A percentile compares a stretch with the other conserved stretches of the same genome.
These are phyloP conservation scores for Crenichthys baileyi DNA, from an alignment of 2,797 vertebrate genomes.

Conservation along the genomic window DNA sequence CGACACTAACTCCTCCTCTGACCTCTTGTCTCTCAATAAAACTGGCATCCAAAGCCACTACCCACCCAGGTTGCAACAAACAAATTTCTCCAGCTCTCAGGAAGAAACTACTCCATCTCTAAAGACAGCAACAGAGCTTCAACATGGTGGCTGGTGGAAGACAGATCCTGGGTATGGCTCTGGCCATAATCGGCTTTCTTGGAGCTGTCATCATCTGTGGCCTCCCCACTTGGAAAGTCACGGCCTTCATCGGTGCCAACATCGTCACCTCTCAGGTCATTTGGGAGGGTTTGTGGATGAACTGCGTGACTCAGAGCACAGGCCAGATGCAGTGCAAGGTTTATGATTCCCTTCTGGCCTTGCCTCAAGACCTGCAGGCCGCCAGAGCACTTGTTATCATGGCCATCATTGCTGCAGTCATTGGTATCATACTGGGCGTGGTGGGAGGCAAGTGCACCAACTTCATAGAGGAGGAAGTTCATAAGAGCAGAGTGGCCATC, in stretches of 20 bases:
- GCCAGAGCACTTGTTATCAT: slow-evolving; percentile 85
- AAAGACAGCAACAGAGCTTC: slow-evolving; percentile 12
- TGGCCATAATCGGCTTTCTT: slow-evolving; percentile 86
- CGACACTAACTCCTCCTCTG: slow-evolving; percentile 46
- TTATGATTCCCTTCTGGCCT: slow-evolving; percentile 87
- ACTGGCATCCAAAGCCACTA: not conserved
- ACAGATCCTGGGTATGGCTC: slow-evolving; percentile 85
- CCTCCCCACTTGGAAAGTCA: slow-evolving; percentile 89
- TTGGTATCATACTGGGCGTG: slow-evolving; percentile 81
- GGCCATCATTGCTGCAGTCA: slow-evolving; percentile 76
- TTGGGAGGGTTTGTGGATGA: slow-evolving; percentile 96
- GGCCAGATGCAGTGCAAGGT: slow-evolving; percentile 93
- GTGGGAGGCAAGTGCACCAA: slow-evolving; percentile 89
- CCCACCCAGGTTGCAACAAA: not conserved
- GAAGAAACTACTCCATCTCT: not conserved
- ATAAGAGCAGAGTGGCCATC: slow-evolving; percentile 84
- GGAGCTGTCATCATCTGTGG: slow-evolving; percentile 85
- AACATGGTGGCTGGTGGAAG: slow-evolving; percentile 85
- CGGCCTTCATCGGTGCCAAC: slow-evolving; percentile 89
- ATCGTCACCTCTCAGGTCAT: slow-evolving; percentile 87
- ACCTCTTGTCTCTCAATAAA: not conserved
- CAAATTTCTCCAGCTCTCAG: slow-evolving; percentile 1
- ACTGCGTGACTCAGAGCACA: slow-evolving; percentile 89
- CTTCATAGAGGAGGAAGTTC: slow-evolving; percentile 80
- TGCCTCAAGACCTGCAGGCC: slow-evolving; percentile 89